These are phyloP conservation scores for Tetranychus urticae DNA, from an alignment of 1,140 invertebrate species.

Conservation along the genomic window DNA sequence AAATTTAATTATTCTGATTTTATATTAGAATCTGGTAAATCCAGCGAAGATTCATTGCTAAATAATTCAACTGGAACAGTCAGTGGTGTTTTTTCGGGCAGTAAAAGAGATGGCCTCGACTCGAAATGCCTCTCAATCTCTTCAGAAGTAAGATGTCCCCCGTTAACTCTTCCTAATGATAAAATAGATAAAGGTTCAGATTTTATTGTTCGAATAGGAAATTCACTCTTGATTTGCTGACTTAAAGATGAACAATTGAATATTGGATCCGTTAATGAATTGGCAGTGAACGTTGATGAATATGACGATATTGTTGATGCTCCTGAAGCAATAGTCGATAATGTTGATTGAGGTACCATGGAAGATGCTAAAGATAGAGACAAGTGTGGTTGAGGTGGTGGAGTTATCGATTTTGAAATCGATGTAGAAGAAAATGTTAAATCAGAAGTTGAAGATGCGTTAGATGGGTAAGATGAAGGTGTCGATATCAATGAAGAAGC, in stretches of 20 bases:
- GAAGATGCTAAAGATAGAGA: no score
- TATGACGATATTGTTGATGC: background rate
- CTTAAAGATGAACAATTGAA: background rate
- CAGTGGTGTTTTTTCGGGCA: constrained; percentile 56
- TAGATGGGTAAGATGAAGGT: no score
- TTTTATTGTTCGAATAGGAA: no score
- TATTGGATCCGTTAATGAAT: background rate
- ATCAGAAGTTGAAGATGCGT: no score
- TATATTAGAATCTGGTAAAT: background rate
- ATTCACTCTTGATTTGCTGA: background rate
- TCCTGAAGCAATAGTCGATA: no score
- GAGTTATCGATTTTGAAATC: no score
- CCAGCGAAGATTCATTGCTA: constrained; percentile 51
- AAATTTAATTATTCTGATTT: no score
- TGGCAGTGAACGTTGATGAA: background rate
- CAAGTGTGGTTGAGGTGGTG: no score
- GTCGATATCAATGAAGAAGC: no score
- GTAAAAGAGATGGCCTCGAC: constrained; percentile 30
- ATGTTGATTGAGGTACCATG: background rate
- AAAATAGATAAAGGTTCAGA: background rate
- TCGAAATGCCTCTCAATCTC: constrained; percentile 71
- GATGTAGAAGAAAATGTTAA: no score
- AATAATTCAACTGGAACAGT: constrained; percentile 78
- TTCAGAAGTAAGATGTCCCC: constrained; percentile 71
- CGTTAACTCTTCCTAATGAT: constrained; percentile 13